Percentiles rank a stretch among this genome's conserved stretches.
Conservation (phyloP, 2,888 invertebrate species). For the Chamaedrilus cognettii region DNA sequence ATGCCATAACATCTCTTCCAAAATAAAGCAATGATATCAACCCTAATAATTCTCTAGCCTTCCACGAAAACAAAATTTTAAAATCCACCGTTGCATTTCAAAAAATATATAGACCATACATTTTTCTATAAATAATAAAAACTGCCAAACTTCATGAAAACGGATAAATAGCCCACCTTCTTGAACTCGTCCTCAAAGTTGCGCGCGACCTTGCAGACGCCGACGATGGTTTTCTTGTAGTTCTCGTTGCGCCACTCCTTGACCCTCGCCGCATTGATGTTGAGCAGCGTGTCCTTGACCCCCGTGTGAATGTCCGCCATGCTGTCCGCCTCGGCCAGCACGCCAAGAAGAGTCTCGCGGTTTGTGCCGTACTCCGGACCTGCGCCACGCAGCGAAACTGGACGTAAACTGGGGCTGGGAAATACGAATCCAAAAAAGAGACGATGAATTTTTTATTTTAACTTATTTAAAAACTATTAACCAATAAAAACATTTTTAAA, state of each 20-base stretch:
- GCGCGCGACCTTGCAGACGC: slow-evolving; percentile 85
- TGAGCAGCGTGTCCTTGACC: slow-evolving; percentile 49
- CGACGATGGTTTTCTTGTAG: slow-evolving; percentile 81
- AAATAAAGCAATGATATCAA: neutral
- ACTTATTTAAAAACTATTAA: no score
- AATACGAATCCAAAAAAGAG: no score
- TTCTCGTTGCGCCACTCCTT: slow-evolving; percentile 88
- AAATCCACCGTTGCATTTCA: no score
- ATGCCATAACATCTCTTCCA: neutral
- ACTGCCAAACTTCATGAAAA: neutral
- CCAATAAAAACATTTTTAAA: neutral
- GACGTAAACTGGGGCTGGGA: no score
- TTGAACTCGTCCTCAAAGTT: slow-evolving; percentile 99
- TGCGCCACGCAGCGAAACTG: slow-evolving; percentile 56
- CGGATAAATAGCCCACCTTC: slow-evolving; percentile 65
- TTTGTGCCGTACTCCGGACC: slow-evolving; percentile 97
- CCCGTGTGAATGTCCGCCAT: slow-evolving; percentile 88
- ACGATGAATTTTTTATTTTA: no score
- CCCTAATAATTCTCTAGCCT: no score
- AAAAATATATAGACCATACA: no score
- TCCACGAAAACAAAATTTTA: no score
- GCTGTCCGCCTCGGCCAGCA: slow-evolving; percentile 90
- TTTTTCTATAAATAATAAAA: neutral
- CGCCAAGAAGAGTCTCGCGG: slow-evolving; percentile 96
- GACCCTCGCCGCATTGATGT: slow-evolving; percentile 49